Percentiles rank a stretch among this genome's conserved stretches.
phyloP scores from a whole-genome alignment of 2,888 invertebrate genomes.

The Tiliacea citrago region DNA sequence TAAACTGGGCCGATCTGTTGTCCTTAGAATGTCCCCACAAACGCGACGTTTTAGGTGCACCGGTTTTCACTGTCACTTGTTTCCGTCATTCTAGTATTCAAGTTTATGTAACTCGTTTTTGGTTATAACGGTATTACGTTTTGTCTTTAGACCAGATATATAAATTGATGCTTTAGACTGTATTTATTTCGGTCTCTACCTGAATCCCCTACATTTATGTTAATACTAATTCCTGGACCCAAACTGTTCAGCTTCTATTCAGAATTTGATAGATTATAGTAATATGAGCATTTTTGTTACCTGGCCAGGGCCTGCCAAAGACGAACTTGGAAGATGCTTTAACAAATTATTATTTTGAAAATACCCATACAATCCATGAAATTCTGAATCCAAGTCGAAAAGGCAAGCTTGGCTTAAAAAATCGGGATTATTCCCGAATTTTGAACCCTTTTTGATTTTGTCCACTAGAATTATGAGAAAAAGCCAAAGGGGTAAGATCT shows the following conservation, averaged over 20 bases:
- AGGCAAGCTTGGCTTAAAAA: no score
- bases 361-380: not conserved
- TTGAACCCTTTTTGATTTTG: no score
- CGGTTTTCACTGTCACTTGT: conserved; percentile 60
- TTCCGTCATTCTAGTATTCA: conserved; percentile 11
- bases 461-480: not conserved
- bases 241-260: not conserved
- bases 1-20: conserved; percentile 45
- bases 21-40: conserved; percentile 53
- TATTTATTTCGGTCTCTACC: not conserved
- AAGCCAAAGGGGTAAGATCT: conserved; percentile 13
- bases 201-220: not conserved
- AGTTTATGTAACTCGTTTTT: conserved; percentile 7
- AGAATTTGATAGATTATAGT: not conserved
- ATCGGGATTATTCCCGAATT: no score
- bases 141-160: not conserved
- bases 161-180: not conserved
- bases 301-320: no score
- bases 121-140: not conserved
- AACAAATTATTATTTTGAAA: not conserved
- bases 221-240: not conserved
- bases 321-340: not conserved
- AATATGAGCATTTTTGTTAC: not conserved
- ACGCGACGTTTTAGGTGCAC: conserved; percentile 41
- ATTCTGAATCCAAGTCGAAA: not conserved